Conservation (phyloP, 2,797 vertebrate genomes). For the Mastacembelus armatus region DNA sequence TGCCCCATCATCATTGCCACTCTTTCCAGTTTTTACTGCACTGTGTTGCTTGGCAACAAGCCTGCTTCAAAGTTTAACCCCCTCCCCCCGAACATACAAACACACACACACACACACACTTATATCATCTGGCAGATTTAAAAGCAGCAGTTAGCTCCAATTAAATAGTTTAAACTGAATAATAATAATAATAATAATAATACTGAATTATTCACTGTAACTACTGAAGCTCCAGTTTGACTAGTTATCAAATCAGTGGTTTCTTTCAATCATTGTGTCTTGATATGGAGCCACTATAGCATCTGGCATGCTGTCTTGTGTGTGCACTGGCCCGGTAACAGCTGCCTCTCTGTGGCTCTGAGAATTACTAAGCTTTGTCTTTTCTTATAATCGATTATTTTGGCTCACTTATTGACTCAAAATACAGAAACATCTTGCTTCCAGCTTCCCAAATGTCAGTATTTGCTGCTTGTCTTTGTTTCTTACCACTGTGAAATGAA, state of each 20-base stretch:
- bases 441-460: too few species aligned
- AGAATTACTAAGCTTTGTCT: too few species aligned
- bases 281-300: too few species aligned
- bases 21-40: constrained; percentile 35
- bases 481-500: too few species aligned
- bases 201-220: neutral
- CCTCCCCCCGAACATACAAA: neutral
- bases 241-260: neutral
- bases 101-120: constrained; percentile 1
- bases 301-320: too few species aligned
- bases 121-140: constrained; percentile 32
- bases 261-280: neutral
- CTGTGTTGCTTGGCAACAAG: constrained; percentile 76
- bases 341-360: too few species aligned
- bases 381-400: too few species aligned
- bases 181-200: too few species aligned
- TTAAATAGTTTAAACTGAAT: neutral
- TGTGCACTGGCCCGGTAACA: too few species aligned
- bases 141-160: constrained; percentile 36
- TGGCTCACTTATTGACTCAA: too few species aligned
- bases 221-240: neutral
- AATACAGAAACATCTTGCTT: too few species aligned
- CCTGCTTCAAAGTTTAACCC: constrained; percentile 57
- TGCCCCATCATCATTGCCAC: constrained; percentile 27
- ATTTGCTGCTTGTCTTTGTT: too few species aligned